Evolutionary conservation across 2,888 invertebrate genomes (phyloP).

Genomic region (Diplolepis rosae): DNA sequence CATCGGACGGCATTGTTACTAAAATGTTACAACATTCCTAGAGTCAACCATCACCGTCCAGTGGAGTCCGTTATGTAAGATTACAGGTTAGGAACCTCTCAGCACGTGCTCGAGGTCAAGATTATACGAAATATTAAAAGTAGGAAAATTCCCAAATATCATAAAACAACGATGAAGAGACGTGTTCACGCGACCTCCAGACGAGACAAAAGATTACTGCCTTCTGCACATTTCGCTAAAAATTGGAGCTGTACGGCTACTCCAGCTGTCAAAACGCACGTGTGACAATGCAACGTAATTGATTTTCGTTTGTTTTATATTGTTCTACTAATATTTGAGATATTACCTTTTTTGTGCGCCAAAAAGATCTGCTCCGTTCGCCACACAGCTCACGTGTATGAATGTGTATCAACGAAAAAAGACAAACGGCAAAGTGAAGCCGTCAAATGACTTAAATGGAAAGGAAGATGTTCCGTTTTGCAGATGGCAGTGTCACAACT

Average conservation of each 20-base stretch:
- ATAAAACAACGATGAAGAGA: not conserved
- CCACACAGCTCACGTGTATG: constrained; percentile 7
- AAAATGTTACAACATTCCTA: constrained; percentile 7
- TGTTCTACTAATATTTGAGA: not conserved
- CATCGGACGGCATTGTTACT: constrained; percentile 94
- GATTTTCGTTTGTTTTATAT: constrained; percentile 5
- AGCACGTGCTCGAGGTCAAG: constrained; percentile 1
- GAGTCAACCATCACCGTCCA: constrained; percentile 12
- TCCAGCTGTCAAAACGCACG: constrained; percentile 10
- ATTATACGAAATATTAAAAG: not conserved
- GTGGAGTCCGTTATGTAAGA: constrained; percentile 13
- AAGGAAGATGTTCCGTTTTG: no score
- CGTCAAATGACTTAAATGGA: constrained; percentile 27
- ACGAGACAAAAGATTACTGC: constrained; percentile 20
- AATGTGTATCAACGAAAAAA: constrained; percentile 16
- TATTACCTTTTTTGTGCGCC: constrained; percentile 17
- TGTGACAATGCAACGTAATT: not conserved
- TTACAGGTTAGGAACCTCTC: constrained; percentile 20
- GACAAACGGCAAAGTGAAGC: constrained; percentile 1
- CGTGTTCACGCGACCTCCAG: constrained; percentile 14
- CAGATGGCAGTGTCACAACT: no score
- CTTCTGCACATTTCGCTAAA: not conserved
- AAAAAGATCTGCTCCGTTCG: constrained; percentile 1
- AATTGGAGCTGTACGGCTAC: not conserved
- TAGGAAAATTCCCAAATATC: not conserved